Evolutionary conservation across 2,888 invertebrate species (phyloP).

Genomic region (Ypsolopha scabrella): DNA sequence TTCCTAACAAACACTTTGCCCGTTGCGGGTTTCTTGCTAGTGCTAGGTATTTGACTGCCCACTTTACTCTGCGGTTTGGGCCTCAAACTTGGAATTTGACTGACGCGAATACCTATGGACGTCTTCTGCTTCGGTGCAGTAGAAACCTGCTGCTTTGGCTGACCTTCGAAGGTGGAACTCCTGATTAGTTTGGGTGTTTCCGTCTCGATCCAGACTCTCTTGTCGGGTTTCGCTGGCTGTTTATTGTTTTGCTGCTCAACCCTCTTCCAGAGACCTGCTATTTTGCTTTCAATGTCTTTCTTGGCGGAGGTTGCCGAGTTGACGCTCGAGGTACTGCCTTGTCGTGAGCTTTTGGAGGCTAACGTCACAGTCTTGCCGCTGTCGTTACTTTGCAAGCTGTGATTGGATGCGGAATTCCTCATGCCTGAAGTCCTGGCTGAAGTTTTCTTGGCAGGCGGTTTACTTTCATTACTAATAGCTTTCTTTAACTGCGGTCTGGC

Average conservation of each 20-base stretch:
- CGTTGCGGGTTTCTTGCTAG: slow-evolving; percentile 27
- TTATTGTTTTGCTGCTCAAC: slow-evolving; percentile 77
- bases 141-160: slow-evolving; percentile 42
- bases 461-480: slow-evolving; percentile 21
- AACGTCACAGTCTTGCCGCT: slow-evolving; percentile 55
- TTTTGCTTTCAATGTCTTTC: slow-evolving; percentile 80
- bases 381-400: slow-evolving; percentile 68
- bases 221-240: slow-evolving; percentile 68
- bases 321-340: slow-evolving; percentile 68
- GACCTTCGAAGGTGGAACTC: slow-evolving; percentile 76
- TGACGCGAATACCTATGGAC: slow-evolving; percentile 53
- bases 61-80: slow-evolving; percentile 31
- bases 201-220: slow-evolving; percentile 71
- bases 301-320: slow-evolving; percentile 71
- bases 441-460: slow-evolving; percentile 24
- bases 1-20: slow-evolving; percentile 41
- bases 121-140: slow-evolving; percentile 59
- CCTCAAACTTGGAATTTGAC: slow-evolving; percentile 53
- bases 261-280: slow-evolving; percentile 84
- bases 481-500: slow-evolving; percentile 33
- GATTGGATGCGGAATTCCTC: slow-evolving; percentile 65
- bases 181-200: slow-evolving; percentile 62
- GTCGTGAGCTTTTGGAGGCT: slow-evolving; percentile 39
- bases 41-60: slow-evolving; percentile 17
- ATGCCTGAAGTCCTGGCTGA: slow-evolving; percentile 30